A percentile compares a stretch with the other conserved stretches of the same genome.
Conservation (phyloP, 2,888 invertebrate species). For the Fissipunctia ypsillon region DNA sequence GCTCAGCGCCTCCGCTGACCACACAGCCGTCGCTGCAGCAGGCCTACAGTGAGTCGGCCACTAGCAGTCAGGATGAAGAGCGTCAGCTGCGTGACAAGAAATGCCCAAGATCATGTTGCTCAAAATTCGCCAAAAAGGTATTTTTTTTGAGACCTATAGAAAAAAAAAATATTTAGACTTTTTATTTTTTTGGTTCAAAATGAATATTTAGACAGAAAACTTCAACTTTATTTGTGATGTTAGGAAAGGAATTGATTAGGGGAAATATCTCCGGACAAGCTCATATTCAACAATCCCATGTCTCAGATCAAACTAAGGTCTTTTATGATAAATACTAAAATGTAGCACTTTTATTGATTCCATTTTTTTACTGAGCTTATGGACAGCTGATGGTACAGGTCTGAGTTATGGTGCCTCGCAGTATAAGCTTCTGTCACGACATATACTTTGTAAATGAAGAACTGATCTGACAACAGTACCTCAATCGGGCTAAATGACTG, state of each 20-base stretch:
- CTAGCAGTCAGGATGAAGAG: constrained; percentile 92
- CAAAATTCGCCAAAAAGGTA: constrained; percentile 95
- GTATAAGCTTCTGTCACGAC: not conserved
- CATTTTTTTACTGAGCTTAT: not conserved
- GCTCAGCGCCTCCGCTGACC: constrained; percentile 87
- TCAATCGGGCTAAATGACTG: not conserved
- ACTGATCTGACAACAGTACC: not conserved
- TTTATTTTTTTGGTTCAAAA: no score
- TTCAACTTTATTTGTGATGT: no score
- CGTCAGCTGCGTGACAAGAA: constrained; percentile 86
- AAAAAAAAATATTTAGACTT: no score
- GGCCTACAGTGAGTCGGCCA: constrained; percentile 88
- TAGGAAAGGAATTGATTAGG: not conserved
- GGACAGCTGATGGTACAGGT: not conserved
- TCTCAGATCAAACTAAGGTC: not conserved
- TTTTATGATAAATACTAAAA: not conserved
- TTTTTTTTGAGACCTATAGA: not conserved
- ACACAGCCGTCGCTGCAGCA: constrained; percentile 88
- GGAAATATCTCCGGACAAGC: not conserved
- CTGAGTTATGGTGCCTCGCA: not conserved
- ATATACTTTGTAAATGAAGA: not conserved
- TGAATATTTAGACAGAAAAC: no score
- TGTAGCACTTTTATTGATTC: not conserved
- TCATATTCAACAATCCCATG: not conserved
- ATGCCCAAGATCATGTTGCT: constrained; percentile 95